Conservation (phyloP, 2,797 vertebrate genomes). For the Setipinna tenuifilis region DNA sequence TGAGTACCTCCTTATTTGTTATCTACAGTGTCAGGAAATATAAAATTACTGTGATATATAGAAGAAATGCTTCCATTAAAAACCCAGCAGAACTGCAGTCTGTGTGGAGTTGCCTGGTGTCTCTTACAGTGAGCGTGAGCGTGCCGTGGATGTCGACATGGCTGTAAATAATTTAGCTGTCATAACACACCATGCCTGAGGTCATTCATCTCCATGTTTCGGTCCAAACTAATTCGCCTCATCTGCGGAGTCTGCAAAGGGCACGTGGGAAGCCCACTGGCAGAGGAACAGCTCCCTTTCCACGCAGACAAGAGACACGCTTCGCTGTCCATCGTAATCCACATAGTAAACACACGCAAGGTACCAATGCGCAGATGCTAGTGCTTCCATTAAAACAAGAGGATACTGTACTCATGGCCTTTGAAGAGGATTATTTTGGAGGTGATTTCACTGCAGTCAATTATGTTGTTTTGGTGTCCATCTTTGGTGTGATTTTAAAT, state of each 20-base stretch:
- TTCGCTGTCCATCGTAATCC: constrained; percentile 30
- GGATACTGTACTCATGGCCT: background rate
- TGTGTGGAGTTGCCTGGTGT: background rate
- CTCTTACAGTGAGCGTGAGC: background rate
- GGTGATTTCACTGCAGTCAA: background rate
- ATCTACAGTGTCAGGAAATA: no score
- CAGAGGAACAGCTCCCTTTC: constrained; percentile 2
- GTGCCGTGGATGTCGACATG: background rate
- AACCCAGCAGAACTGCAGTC: background rate
- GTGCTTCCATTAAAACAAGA: no score
- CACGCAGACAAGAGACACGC: constrained; percentile 32
- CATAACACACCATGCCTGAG: constrained; percentile 3
- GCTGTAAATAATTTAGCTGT: constrained; percentile 29
- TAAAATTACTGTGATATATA: background rate
- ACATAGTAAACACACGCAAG: background rate
- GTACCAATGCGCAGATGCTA: background rate
- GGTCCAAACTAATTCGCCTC: background rate
- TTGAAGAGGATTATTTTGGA: background rate
- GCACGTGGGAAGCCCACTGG: background rate
- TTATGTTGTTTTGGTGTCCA: background rate
- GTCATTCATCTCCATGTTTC: constrained; percentile 22
- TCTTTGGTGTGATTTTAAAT: background rate
- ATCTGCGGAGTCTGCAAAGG: background rate
- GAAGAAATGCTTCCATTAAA: background rate
- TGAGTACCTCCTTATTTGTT: no score